Conservation (phyloP, 1,140 invertebrate species). For the Plectus sambesii region DNA sequence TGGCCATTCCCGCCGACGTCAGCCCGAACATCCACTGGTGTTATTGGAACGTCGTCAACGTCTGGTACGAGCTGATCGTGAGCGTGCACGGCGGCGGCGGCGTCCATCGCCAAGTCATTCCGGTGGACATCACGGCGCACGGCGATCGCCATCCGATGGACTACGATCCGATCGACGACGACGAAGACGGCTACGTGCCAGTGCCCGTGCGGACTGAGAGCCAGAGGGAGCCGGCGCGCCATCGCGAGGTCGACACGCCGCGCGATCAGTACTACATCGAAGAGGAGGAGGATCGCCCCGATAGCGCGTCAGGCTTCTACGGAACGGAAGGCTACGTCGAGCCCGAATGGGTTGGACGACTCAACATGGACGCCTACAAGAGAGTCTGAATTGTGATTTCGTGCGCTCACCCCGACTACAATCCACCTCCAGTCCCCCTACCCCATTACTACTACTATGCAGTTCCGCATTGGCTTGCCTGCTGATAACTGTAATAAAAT, state of each 20-base stretch:
- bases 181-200: not conserved
- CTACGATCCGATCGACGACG: not conserved
- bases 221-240: too few relatives aligned
- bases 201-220: too few relatives aligned
- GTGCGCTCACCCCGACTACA: slow-evolving; percentile 6
- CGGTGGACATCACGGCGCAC: slow-evolving; percentile 23
- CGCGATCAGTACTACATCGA: too few relatives aligned
- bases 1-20: slow-evolving; percentile 18
- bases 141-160: slow-evolving; percentile 14
- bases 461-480: not conserved
- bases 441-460: not conserved
- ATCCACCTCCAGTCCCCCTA: slow-evolving; percentile 7
- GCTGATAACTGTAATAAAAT: slow-evolving; percentile 8
- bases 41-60: slow-evolving; percentile 24
- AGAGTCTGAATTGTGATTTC: too few relatives aligned
- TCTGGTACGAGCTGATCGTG: slow-evolving; percentile 13
- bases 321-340: slow-evolving; percentile 2
- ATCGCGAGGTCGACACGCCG: too few relatives aligned
- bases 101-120: slow-evolving; percentile 17
- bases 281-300: slow-evolving; percentile 1
- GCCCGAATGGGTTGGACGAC: slow-evolving; percentile 10
- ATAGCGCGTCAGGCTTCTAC: slow-evolving; percentile 13
- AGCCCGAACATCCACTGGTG: slow-evolving; percentile 20
- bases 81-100: slow-evolving; percentile 15
- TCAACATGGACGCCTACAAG: slow-evolving; percentile 12